Conservation (phyloP, 2,113 vertebrate genomes). For the Microtus pennsylvanicus region DNA sequence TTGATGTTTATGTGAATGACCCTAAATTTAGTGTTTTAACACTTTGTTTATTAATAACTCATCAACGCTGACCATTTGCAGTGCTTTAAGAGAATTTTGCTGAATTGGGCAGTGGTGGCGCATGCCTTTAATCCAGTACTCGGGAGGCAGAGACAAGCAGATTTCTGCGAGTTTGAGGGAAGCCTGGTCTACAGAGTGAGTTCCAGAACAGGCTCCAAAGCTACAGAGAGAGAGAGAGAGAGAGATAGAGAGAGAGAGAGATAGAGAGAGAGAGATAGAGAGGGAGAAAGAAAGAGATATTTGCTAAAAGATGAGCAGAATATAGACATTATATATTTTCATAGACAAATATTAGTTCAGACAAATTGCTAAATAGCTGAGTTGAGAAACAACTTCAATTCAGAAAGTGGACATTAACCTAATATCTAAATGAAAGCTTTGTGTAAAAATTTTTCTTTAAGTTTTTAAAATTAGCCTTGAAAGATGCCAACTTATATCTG, state of each 20-base stretch:
- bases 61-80: not conserved
- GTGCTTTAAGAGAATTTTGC: constrained; percentile 8
- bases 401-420: constrained; percentile 19
- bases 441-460: constrained; percentile 22
- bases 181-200: no score
- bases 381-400: not conserved
- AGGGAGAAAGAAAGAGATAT: not conserved
- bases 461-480: constrained; percentile 4
- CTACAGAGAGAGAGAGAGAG: no score
- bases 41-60: constrained; percentile 41
- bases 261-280: not conserved
- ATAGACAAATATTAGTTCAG: not conserved
- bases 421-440: not conserved
- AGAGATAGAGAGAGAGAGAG: not conserved
- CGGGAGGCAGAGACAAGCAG: no score
- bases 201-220: no score
- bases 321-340: not conserved
- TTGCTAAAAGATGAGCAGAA: not conserved
- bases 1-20: constrained; percentile 45
- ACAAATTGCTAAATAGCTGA: not conserved
- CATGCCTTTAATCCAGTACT: no score
- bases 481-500: not conserved
- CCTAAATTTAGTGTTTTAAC: constrained; percentile 41
- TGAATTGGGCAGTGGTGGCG: not conserved
- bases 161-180: no score